Conservation (phyloP, 2,113 vertebrate genomes). For the Acrocephalus arundinaceus region DNA sequence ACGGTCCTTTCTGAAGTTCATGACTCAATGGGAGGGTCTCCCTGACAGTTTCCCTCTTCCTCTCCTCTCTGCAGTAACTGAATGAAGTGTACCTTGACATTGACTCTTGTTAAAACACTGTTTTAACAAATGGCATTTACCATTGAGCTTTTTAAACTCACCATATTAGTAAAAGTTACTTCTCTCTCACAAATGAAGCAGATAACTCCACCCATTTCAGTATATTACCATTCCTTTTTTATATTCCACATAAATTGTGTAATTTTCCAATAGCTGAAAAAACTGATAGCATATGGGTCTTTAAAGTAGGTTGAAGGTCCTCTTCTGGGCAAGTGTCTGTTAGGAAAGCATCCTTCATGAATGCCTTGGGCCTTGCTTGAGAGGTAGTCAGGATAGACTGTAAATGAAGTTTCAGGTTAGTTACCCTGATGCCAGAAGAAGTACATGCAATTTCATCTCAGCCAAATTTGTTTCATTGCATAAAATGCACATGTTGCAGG, state of each 20-base stretch:
- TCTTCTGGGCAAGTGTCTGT: not conserved
- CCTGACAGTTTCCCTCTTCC: not conserved
- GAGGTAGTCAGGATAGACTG: rapidly evolving
- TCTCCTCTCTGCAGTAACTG: not conserved
- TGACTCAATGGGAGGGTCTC: not conserved
- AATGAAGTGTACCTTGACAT: not conserved
- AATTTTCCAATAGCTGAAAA: not conserved
- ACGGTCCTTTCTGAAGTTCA: not conserved
- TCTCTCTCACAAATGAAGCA: not conserved
- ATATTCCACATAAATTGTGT: not conserved
- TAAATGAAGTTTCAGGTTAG: not conserved
- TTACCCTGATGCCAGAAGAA: not conserved
- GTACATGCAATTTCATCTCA: not conserved
- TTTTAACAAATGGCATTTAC: not conserved
- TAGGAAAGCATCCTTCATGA: not conserved
- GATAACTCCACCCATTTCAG: not conserved
- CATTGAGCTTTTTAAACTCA: not conserved
- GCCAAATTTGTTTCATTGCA: not conserved
- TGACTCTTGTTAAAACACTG: not conserved
- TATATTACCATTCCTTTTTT: not conserved
- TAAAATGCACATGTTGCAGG: not conserved
- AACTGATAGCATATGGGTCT: not conserved
- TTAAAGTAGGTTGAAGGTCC: not conserved
- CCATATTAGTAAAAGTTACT: not conserved
- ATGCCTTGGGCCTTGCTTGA: not conserved